Evolutionary conservation across 2,888 invertebrate species (phyloP), one percentile per base, ranked within the genome.

Genomic region (Diloba caeruleocephala): DNA sequence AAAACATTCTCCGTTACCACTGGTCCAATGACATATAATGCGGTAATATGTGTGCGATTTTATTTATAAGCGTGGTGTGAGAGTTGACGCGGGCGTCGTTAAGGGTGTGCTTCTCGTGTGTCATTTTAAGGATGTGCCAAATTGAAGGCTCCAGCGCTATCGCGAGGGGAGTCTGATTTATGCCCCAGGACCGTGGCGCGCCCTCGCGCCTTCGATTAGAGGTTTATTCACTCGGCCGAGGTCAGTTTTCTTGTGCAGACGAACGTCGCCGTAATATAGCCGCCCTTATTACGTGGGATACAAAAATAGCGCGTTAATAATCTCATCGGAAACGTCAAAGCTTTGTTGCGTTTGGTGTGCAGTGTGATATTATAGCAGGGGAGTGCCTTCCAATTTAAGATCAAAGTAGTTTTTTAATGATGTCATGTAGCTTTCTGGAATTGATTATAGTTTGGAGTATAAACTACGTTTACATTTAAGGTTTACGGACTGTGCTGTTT

Each of bases 61-160:
- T 74, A 76, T 76, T 81, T 81, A 80, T 80, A 87, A 84, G 81
- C 79, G 71, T 71, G 79, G 78, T 76, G 82, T 79, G 82, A 78
- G 85, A 81, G 82, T 82, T 84, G 87, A 84, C 84, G 87, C 83
- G 76, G 79, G 75, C 70, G 79, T 93, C 92, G 92, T 93, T 92
- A 93, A 86, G 87, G 85, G 82, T 79, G 83, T 83, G 75, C 85
- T 84, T 90, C 90, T 93, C 93, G 89, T 92, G 90, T 93, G 92
- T 93, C 93, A 93, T 93, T 93, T 93, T 93, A 93, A 93, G 93
- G 93, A 93, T 92, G 92, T 92, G 88, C 92, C 90, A 93, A 93
- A 93, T 93, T 93, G 93, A 93, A 93, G 93, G 91, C 89, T 92
- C 90, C 88, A 84, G 88, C 88, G 87, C 86, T 87, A 88, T 87